Evolutionary conservation across 2,113 vertebrate species (phyloP).

Genomic region (Tenrec ecaudatus): DNA sequence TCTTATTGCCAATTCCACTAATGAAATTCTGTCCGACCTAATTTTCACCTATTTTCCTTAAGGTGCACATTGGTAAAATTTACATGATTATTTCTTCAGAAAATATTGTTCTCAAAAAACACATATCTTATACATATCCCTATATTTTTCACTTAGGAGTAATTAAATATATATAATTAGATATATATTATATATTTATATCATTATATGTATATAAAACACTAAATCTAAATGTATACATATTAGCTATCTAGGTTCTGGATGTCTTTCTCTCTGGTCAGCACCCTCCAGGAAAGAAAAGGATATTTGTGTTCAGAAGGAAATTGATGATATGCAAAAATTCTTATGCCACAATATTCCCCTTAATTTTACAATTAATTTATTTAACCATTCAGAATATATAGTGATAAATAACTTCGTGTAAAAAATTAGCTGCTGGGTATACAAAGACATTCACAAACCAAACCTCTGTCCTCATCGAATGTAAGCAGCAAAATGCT

Average conservation of each 20-base stretch:
- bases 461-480: not conserved
- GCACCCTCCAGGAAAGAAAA: not conserved
- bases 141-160: too few relatives aligned
- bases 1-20: not conserved
- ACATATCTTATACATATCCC: not conserved
- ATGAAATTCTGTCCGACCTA: constrained; percentile 25
- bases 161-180: too few relatives aligned
- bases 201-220: too few relatives aligned
- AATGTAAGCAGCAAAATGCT: not conserved
- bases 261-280: not conserved
- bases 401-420: not conserved
- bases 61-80: not conserved
- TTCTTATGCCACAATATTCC: not conserved
- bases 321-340: not conserved
- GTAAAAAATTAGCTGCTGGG: too few relatives aligned
- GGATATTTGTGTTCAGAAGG: not conserved
- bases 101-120: not conserved
- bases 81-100: not conserved
- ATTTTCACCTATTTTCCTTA: not conserved
- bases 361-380: not conserved
- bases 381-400: not conserved
- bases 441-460: not conserved
- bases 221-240: too few relatives aligned
- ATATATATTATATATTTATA: too few relatives aligned
- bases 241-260: not conserved